Evolutionary conservation across 2,888 invertebrate species (phyloP).

Genomic region (Hecatera dysodea): DNA sequence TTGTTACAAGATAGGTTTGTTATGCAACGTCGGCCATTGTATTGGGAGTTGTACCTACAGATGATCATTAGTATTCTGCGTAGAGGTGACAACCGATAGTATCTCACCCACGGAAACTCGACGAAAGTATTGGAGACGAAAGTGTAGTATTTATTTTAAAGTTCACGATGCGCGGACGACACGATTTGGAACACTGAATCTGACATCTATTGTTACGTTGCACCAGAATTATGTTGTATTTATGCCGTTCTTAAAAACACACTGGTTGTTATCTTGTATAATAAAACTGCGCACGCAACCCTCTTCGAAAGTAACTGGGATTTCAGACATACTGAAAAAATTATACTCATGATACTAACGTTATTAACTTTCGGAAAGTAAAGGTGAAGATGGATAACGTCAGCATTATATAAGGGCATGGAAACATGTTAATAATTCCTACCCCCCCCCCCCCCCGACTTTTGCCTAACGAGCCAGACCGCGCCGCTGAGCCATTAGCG

Average conservation of each 20-base stretch:
- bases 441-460: no score
- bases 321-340: not conserved
- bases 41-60: conserved; percentile 72
- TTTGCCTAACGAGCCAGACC: no score
- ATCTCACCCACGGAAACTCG: conserved; percentile 80
- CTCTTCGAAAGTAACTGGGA: not conserved
- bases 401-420: not conserved
- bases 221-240: not conserved
- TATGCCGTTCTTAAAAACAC: not conserved
- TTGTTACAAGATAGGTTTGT: conserved; percentile 68
- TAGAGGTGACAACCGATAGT: conserved; percentile 71
- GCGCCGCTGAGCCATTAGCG: no score
- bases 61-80: conserved; percentile 73
- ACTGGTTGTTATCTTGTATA: not conserved
- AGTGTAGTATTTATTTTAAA: conserved; percentile 52
- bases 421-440: no score
- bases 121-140: conserved; percentile 73
- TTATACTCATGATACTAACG: not conserved
- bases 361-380: no score
- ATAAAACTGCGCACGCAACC: not conserved
- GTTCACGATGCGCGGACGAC: conserved; percentile 47
- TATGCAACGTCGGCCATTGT: conserved; percentile 74
- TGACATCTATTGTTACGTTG: not conserved
- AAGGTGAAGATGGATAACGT: not conserved
- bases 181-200: conserved; percentile 23